A percentile compares a stretch with the other conserved stretches of the same genome.
These are phyloP conservation scores for Psettodes erumei DNA, from an alignment of 2,113 vertebrate species.

Conservation along the genomic window DNA sequence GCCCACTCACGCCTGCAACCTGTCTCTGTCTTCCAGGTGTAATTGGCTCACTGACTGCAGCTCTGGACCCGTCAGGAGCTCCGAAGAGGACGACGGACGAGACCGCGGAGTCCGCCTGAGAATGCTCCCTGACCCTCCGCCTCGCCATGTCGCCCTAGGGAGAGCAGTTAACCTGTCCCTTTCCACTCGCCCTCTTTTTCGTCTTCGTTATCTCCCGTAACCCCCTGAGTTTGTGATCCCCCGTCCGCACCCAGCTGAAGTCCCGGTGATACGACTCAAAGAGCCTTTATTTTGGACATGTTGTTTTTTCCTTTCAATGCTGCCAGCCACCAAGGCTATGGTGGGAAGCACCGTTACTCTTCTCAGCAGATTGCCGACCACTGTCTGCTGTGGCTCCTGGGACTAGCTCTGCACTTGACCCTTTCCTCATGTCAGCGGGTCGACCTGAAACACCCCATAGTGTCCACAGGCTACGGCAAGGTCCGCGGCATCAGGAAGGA, in stretches of 20 bases:
- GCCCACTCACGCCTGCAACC: slow-evolving; percentile 58
- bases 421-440: slow-evolving; percentile 84
- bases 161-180: slow-evolving; percentile 56
- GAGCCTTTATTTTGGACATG: slow-evolving; percentile 79
- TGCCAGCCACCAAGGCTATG: slow-evolving; percentile 72
- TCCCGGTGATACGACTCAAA: slow-evolving; percentile 64
- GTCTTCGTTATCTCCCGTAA: slow-evolving; percentile 56
- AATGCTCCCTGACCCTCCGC: slow-evolving; percentile 67
- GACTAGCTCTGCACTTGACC: slow-evolving; percentile 82
- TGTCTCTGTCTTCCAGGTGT: slow-evolving; percentile 76
- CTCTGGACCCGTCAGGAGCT: slow-evolving; percentile 67
- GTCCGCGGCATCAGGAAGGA: slow-evolving; percentile 89
- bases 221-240: slow-evolving; percentile 58
- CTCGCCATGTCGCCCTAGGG: slow-evolving; percentile 69
- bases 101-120: slow-evolving; percentile 74
- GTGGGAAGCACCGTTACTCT: slow-evolving; percentile 55
- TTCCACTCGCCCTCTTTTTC: slow-evolving; percentile 64
- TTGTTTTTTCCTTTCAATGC: slow-evolving; percentile 67
- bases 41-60: slow-evolving; percentile 70
- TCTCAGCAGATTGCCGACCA: slow-evolving; percentile 73
- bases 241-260: slow-evolving; percentile 42
- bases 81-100: slow-evolving; percentile 70
- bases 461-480: slow-evolving; percentile 90
- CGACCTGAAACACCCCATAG: slow-evolving; percentile 87
- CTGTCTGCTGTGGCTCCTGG: slow-evolving; percentile 83